Evolutionary conservation across 1,140 invertebrate species (phyloP), one percentile per base, ranked within the genome.

Genomic region (Drosophila oshimai): DNA sequence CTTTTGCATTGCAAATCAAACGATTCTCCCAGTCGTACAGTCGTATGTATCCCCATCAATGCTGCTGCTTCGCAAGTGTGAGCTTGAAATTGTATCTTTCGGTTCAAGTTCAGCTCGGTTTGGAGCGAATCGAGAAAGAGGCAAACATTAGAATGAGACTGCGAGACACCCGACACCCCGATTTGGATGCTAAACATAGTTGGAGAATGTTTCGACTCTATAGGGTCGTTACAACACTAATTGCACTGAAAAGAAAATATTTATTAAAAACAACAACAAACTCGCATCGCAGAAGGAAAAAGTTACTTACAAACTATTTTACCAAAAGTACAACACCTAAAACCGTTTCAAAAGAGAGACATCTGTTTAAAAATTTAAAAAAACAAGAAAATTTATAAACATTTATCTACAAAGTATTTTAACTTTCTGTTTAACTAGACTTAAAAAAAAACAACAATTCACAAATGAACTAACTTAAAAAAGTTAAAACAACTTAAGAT

Each of bases 81-180:
- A 42, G 65, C 61, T 67, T 71, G 79, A 76, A 83, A 83, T 69
- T 39, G 36, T 67, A 83, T 76, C 67, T 76, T 61, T 50, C 54
- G 78, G 79, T 80, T 83, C 79, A 83, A 83, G 79, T 80, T 74
- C 69, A 83, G 49, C 18, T 73, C 55, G 57, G 58, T 70, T 70
- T 65, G 42, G 44, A 54, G 13, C 42, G 34, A 42, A 70, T 28
- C 10, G 37, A 47, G 28, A 44, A 39, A 31, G 53, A 47, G 33
- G 18, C 24, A 24, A 46, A 26, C 36, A 36, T 49, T 45, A 47
- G 34, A 67, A 67, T 46, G n/a, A 44, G 20, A 46, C 31, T 49
- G 18, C 2, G 10, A 26, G 64, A 46, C 15, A 70, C 12, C 20
- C 22, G 34, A 72, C 26, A 54, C 29, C 22, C 10, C 33, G 2